Percentiles rank a stretch among this genome's conserved stretches.
These are phyloP conservation scores for Ptychochromis oligacanthus DNA, from an alignment of 2,113 vertebrate genomes.

Conservation along the genomic window DNA sequence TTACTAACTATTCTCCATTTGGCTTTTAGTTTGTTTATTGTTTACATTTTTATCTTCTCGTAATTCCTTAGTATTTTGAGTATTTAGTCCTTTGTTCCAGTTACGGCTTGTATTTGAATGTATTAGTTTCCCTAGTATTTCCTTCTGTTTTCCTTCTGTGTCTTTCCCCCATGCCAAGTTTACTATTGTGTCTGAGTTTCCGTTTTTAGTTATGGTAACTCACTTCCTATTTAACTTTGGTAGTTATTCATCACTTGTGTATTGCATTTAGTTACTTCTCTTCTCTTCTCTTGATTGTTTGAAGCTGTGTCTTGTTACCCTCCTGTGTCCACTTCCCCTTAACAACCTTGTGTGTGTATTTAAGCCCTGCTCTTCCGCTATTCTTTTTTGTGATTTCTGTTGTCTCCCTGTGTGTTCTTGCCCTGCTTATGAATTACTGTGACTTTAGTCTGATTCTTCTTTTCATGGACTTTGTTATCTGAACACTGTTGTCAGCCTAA, in stretches of 20 bases:
- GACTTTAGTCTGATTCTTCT: no score
- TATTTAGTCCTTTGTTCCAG: not conserved
- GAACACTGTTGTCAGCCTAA: no score
- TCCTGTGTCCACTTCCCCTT: not conserved
- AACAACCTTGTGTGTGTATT: not conserved
- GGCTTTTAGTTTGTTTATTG: not conserved
- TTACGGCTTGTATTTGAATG: not conserved
- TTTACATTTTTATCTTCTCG: not conserved
- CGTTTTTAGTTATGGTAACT: no score
- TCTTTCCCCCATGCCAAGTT: accelerated
- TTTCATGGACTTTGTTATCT: no score
- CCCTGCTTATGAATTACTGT: no score
- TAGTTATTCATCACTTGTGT: no score
- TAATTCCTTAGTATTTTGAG: accelerated
- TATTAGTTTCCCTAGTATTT: not conserved
- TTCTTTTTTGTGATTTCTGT: not conserved
- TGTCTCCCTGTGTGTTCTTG: no score
- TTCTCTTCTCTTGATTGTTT: no score
- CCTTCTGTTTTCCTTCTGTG: not conserved
- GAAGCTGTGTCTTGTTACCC: accelerated
- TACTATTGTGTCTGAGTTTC: no score
- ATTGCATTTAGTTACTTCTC: no score
- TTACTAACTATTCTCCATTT: not conserved
- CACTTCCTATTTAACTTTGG: no score
- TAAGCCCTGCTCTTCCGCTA: not conserved